phyloP scores from a whole-genome alignment of 2,888 invertebrate genomes.

The Sympetrum striolatum region DNA sequence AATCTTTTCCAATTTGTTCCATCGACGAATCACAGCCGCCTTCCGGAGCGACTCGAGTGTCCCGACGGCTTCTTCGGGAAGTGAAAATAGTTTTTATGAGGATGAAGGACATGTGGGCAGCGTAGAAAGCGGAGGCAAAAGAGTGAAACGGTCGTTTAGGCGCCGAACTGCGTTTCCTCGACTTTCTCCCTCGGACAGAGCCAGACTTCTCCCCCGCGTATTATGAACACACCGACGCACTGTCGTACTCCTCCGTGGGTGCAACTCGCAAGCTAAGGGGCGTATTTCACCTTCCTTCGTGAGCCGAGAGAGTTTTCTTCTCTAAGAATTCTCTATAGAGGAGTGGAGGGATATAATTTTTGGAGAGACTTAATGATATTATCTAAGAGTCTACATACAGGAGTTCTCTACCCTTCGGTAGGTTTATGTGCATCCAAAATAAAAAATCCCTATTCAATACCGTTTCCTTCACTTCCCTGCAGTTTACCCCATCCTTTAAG shows the following conservation, averaged over 20 bases:
- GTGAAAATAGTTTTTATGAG: not conserved
- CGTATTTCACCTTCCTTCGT: too few relatives aligned
- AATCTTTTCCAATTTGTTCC: not conserved
- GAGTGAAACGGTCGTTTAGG: slow-evolving; percentile 32
- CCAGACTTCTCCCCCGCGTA: not conserved
- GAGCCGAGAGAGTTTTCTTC: too few relatives aligned
- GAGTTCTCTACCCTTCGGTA: too few relatives aligned
- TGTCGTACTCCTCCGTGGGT: not conserved
- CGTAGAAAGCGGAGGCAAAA: slow-evolving; percentile 1
- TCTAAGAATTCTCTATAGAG: too few relatives aligned
- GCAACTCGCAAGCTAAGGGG: not conserved
- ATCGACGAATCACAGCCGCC: not conserved
- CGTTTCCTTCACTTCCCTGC: too few relatives aligned
- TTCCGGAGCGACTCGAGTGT: not conserved
- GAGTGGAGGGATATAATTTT: too few relatives aligned
- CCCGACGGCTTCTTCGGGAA: not conserved
- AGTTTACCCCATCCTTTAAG: too few relatives aligned
- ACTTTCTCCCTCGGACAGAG: not conserved
- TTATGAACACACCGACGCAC: not conserved
- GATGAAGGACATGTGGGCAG: slow-evolving; percentile 27
- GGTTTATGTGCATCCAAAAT: too few relatives aligned
- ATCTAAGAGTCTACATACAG: too few relatives aligned
- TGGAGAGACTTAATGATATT: too few relatives aligned
- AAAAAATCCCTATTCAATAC: too few relatives aligned
- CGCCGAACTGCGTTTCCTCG: not conserved